Conservation (phyloP, 2,113 vertebrate genomes). For the Oncorhynchus kisutch region DNA sequence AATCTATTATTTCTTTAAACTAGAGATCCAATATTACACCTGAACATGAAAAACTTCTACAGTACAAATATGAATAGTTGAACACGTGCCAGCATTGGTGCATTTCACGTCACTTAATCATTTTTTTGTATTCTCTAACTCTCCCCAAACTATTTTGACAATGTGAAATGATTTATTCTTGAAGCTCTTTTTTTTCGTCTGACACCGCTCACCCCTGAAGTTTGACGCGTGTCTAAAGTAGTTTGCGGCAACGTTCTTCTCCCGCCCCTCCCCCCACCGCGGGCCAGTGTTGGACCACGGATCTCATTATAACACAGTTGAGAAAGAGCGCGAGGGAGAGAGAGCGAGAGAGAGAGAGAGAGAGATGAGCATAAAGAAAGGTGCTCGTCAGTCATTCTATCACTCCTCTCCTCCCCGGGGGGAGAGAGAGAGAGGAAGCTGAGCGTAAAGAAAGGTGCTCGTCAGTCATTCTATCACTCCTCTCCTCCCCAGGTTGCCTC, state of each 20-base stretch:
- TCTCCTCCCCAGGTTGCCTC: neutral
- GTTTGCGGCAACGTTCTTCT: constrained; percentile 31
- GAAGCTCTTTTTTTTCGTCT: constrained; percentile 24
- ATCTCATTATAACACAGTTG: neutral
- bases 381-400: constrained; percentile 25
- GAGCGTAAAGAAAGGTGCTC: constrained; percentile 38
- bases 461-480: constrained; percentile 12
- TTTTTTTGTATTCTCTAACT: neutral
- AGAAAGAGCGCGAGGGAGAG: neutral
- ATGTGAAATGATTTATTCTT: neutral
- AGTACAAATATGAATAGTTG: neutral
- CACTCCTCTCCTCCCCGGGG: neutral
- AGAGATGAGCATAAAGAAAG: constrained; percentile 29
- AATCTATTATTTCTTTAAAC: neutral
- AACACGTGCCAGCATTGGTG: neutral
- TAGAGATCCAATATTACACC: neutral
- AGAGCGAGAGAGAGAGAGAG: neutral
- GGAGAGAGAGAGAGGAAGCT: neutral
- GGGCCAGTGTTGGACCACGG: neutral
- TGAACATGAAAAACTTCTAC: neutral
- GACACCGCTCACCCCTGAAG: constrained; percentile 21
- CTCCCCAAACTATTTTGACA: neutral
- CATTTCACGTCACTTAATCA: neutral
- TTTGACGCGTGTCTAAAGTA: constrained; percentile 31
- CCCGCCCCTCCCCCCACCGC: constrained; percentile 20